A percentile compares a stretch with the other conserved stretches of the same genome.
Conservation (phyloP, 2,888 invertebrate genomes). For the Phyllotreta cruciferae region DNA sequence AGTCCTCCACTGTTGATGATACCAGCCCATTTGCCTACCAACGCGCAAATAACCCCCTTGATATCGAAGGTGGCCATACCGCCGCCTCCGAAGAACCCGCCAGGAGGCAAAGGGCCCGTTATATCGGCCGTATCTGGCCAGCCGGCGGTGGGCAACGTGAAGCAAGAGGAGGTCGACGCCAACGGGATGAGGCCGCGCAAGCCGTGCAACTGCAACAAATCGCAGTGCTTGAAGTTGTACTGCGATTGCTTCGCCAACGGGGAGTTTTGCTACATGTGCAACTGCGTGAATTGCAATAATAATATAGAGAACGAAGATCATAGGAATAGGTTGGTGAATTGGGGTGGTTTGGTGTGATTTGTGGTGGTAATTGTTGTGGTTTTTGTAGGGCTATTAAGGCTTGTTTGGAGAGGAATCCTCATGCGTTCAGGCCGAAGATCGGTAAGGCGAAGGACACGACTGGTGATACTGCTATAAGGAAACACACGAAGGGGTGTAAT, state of each 20-base stretch:
- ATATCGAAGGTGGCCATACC: conserved; percentile 32
- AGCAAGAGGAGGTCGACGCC: conserved; percentile 41
- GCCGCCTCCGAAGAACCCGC: conserved; percentile 36
- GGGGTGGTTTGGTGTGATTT: too few relatives aligned
- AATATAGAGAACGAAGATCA: conserved; percentile 95
- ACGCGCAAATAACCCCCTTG: conserved; percentile 21
- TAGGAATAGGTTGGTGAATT: conserved; percentile 67
- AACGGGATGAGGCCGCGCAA: conserved; percentile 76
- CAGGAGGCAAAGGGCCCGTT: too few relatives aligned
- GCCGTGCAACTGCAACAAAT: conserved; percentile 99
- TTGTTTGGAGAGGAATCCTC: conserved; percentile 95
- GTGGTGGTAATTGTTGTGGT: too few relatives aligned
- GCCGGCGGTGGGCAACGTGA: conserved; percentile 21
- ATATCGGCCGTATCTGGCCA: too few relatives aligned
- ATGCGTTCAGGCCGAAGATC: conserved; percentile 98
- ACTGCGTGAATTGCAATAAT: conserved; percentile 97
- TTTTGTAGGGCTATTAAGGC: conserved; percentile 83
- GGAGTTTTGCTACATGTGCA: conserved; percentile 97
- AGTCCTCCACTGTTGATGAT: conserved; percentile 34
- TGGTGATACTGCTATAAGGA: conserved; percentile 76
- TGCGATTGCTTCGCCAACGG: conserved; percentile 99
- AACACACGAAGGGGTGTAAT: conserved; percentile 98
- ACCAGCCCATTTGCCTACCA: conserved; percentile 28
- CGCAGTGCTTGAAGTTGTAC: conserved; percentile 96
- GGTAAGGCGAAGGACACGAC: conserved; percentile 77